Evolutionary conservation across 2,888 invertebrate species (phyloP), one percentile per base, ranked within the genome.

Genomic region (Pinctada fucata): DNA sequence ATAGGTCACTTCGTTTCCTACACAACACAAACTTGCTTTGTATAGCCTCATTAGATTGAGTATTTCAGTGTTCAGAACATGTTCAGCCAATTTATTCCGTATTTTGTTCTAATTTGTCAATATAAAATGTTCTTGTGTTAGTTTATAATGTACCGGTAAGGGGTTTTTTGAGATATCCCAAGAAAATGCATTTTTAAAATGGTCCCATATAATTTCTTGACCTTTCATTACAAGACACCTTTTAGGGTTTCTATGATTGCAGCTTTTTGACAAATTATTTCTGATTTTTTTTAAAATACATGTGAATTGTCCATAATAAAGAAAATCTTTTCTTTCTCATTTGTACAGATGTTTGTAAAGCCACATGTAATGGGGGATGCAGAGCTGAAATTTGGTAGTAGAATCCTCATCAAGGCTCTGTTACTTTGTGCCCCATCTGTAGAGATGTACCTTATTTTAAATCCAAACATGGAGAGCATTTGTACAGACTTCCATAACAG

Each of bases 351-450:
- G 48, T 75, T 75, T 48, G 58, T 66, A n/a, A 75, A 79, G 8
- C 71, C 50, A 45, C 75, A 75, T 66, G 71, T 79, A 8, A 49
- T 79, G 16, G 72, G 71, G 51, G 79, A 75, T 51, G n/a, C 58
- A 68, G 67, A 65, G 0, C 65, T 69, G 45, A 72, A 71, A 13
- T 81, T 71, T 63, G 79, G 79, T 10, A 80, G n/a, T 10, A 81
- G 70, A n/a, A 81, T 16, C 66, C 80, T 78, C 68, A 81, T 78
- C 10, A 83, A 67, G 8, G 52, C 71, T 50, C 80, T 51, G 50
- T 83, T 85, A 2, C 52, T 74, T 48, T 82, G 82, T 58, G 82
- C 82, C 31, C 83, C 85, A 82, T 83, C 83, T 65, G 78, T 66
- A 64, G 78, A 79, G 31, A 78, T 52, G 69, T 81, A 83, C n/a